Conservation (phyloP, 2,797 vertebrate species). For the Rhinichthys osculus region DNA sequence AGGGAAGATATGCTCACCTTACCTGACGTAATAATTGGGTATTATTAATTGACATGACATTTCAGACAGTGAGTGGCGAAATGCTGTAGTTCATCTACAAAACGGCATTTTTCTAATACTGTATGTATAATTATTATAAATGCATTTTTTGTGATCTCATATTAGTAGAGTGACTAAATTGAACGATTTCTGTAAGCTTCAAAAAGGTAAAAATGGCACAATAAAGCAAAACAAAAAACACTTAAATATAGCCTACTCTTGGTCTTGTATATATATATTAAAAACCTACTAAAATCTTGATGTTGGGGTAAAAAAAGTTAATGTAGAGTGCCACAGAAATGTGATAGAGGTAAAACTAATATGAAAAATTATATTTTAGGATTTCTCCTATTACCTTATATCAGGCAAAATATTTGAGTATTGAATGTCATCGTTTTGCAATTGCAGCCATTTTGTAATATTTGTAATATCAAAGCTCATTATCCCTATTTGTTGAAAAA, state of each 20-base stretch:
- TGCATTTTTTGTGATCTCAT: not conserved
- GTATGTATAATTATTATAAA: not conserved
- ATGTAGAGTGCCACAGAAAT: not conserved
- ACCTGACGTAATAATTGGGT: constrained; percentile 13
- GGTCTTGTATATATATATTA: too few species aligned
- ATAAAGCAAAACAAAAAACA: too few species aligned
- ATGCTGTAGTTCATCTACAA: too few species aligned
- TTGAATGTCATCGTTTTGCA: not conserved
- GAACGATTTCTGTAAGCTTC: not conserved
- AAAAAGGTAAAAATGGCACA: not conserved
- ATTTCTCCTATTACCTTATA: not conserved
- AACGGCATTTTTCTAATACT: not conserved
- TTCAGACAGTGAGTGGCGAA: not conserved
- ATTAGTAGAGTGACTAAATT: not conserved
- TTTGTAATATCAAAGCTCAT: not conserved
- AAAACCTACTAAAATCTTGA: not conserved
- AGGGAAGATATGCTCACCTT: not conserved
- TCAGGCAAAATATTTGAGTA: not conserved
- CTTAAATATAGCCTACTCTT: not conserved
- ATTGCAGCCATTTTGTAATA: not conserved
- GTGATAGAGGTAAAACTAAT: not conserved
- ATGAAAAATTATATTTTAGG: not conserved
- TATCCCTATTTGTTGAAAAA: not conserved
- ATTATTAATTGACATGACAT: not conserved
- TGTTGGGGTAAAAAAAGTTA: not conserved